These are phyloP conservation scores for Sturmia bella DNA, from an alignment of 2,888 invertebrate genomes.

Conservation along the genomic window DNA sequence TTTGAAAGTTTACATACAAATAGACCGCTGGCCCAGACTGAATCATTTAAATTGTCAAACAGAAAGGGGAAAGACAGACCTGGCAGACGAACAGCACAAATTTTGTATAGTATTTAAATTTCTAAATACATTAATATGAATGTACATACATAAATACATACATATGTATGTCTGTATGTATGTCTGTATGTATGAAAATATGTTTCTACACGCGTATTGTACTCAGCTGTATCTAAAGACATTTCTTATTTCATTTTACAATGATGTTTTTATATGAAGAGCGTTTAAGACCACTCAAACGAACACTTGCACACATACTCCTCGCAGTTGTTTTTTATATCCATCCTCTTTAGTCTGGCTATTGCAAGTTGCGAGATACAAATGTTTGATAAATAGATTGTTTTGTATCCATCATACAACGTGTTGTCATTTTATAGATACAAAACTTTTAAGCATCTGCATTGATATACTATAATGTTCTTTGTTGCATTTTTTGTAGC, in stretches of 20 bases:
- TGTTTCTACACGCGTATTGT: neutral
- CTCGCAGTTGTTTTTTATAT: neutral
- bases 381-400: conserved; percentile 3
- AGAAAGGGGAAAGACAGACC: neutral
- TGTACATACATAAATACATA: neutral
- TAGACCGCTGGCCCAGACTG: conserved; percentile 31
- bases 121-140: neutral
- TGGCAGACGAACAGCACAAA: conserved; percentile 17
- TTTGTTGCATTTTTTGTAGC: conserved; percentile 23
- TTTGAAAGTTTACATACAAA: conserved; percentile 22
- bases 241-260: neutral
- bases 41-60: neutral
- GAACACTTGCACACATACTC: neutral
- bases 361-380: conserved; percentile 29
- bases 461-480: conserved; percentile 38
- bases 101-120: conserved; percentile 33
- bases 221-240: too few relatives aligned
- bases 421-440: conserved; percentile 51
- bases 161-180: neutral
- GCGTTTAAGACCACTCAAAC: conserved; percentile 3
- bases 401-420: conserved; percentile 42
- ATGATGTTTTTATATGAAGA: neutral
- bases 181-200: neutral
- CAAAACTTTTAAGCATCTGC: conserved; percentile 41
- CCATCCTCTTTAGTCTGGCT: neutral